These are phyloP conservation scores for Cheilosia variabilis DNA, from an alignment of 2,888 invertebrate genomes.

Conservation along the genomic window DNA sequence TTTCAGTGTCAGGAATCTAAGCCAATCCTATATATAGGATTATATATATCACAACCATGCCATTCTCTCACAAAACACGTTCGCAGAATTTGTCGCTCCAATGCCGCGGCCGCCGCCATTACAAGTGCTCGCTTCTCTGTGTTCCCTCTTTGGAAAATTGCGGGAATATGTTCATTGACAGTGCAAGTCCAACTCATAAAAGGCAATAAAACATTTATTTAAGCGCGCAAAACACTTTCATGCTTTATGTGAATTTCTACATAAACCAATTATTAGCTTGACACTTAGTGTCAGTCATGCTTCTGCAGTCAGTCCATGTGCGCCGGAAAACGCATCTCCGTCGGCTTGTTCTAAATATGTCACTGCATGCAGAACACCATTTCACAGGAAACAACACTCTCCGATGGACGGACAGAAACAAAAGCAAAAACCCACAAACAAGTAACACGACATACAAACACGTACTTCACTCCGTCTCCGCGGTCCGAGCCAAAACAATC, in stretches of 20 bases:
- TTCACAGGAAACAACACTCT: conserved; percentile 73
- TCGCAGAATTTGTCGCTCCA: neutral
- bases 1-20: conserved; percentile 6
- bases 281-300: conserved; percentile 70
- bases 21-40: neutral
- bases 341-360: conserved; percentile 66
- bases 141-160: conserved; percentile 9
- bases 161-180: conserved; percentile 49
- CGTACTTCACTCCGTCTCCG: conserved; percentile 18
- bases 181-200: conserved; percentile 30
- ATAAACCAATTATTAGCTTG: conserved; percentile 71
- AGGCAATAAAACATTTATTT: conserved; percentile 39
- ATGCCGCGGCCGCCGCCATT: neutral
- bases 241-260: conserved; percentile 58
- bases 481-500: conserved; percentile 34
- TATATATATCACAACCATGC: too few species aligned
- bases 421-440: conserved; percentile 42
- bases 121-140: neutral
- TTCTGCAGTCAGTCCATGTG: conserved; percentile 34
- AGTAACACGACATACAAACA: conserved; percentile 64
- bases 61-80: neutral
- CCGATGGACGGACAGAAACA: conserved; percentile 26
- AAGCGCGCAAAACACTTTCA: conserved; percentile 52
- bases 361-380: conserved; percentile 69
- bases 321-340: conserved; percentile 17